These are phyloP conservation scores for Cyprinus carpio DNA, from an alignment of 2,113 vertebrate genomes.

Conservation along the genomic window DNA sequence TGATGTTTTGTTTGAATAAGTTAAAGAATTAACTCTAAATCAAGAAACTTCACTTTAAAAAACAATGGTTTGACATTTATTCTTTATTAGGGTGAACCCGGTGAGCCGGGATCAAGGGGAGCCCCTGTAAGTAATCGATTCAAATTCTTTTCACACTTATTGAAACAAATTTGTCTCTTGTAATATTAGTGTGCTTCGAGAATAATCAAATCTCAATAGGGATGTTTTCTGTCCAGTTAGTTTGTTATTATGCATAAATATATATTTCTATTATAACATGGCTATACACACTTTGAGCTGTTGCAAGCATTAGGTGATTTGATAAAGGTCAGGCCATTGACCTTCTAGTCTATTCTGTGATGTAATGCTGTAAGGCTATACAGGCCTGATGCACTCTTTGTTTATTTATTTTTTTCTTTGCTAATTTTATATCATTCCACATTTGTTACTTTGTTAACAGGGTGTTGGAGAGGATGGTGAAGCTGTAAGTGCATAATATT, in stretches of 20 bases:
- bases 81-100: slow-evolving; percentile 83
- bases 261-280: background rate
- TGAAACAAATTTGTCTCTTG: background rate
- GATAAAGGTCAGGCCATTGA: background rate
- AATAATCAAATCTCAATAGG: background rate
- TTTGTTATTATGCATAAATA: background rate
- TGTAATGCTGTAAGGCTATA: too few species aligned
- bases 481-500: slow-evolving; percentile 80
- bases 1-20: background rate
- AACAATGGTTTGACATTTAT: background rate
- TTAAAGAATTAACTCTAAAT: background rate
- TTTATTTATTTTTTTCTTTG: background rate
- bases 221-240: background rate
- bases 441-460: slow-evolving; percentile 68
- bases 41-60: background rate
- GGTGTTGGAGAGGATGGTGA: slow-evolving; percentile 84
- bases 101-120: slow-evolving; percentile 81
- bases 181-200: background rate
- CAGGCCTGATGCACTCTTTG: too few species aligned
- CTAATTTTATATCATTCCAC: background rate
- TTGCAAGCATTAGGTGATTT: background rate
- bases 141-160: background rate
- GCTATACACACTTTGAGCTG: background rate
- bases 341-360: background rate
- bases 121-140: slow-evolving; percentile 80